Evolutionary conservation across 2,888 invertebrate genomes (phyloP).

Genomic region (Heterodera filipjevi): DNA sequence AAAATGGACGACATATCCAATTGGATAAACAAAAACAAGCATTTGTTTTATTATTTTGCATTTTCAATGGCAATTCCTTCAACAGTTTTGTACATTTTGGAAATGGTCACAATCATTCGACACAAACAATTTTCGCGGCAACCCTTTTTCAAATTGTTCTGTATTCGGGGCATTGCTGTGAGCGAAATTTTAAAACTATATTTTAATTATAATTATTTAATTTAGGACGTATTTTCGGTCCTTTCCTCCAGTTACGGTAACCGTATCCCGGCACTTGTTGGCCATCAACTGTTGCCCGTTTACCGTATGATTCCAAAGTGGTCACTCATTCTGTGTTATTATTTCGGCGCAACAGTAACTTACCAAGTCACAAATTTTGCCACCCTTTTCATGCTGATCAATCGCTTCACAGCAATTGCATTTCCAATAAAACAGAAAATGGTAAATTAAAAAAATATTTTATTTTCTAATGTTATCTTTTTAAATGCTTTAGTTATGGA

Average conservation of each 20-base stretch:
- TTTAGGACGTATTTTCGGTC: background rate
- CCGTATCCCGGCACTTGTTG: background rate
- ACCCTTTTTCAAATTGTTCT: background rate
- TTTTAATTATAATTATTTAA: too few species aligned
- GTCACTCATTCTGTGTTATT: background rate
- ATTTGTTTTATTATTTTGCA: background rate
- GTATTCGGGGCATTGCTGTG: background rate
- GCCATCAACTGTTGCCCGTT: background rate
- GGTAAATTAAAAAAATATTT: background rate
- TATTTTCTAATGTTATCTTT: background rate
- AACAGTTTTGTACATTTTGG: background rate
- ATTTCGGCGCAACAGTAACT: background rate
- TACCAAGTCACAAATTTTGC: too few species aligned
- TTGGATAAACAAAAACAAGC: background rate
- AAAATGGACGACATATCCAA: background rate
- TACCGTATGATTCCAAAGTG: background rate
- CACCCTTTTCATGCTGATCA: too few species aligned
- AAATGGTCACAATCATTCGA: background rate
- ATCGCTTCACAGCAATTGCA: too few species aligned
- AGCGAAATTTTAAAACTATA: background rate
- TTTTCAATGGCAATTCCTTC: constrained; percentile 2
- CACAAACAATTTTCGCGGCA: background rate
- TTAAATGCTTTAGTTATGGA: background rate
- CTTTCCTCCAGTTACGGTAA: background rate
- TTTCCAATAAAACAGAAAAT: background rate